Evolutionary conservation across 2,797 vertebrate species (phyloP).

Genomic region (Dendrocincla tyrannina): DNA sequence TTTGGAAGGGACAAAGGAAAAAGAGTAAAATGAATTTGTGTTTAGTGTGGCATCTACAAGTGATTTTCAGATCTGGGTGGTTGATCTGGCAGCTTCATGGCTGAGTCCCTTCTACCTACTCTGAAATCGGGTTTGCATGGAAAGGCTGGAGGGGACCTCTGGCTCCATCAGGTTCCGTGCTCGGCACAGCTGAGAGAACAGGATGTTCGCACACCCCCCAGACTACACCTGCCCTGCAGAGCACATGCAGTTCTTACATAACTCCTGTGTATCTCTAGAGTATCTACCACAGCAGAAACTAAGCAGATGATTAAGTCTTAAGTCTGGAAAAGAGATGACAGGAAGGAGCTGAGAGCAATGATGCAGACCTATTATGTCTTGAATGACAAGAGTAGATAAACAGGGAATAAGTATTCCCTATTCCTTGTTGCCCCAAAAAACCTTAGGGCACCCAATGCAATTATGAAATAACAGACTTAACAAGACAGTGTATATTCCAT

Average conservation of each 20-base stretch:
- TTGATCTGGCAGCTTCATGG: not conserved
- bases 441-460: not conserved
- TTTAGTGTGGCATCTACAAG: not conserved
- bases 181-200: not conserved
- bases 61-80: not conserved
- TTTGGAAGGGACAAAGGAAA: not conserved
- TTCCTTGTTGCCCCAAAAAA: not conserved
- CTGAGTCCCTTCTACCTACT: not conserved
- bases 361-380: not conserved
- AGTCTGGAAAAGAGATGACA: not conserved
- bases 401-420: not conserved
- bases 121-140: not conserved
- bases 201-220: accelerated
- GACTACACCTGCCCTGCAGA: accelerated
- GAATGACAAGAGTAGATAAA: not conserved
- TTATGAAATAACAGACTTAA: not conserved
- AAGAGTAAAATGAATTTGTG: not conserved
- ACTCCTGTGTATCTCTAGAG: not conserved
- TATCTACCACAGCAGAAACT: not conserved
- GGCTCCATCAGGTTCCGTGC: not conserved
- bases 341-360: not conserved
- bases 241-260: not conserved
- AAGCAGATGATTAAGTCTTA: not conserved
- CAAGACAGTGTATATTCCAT: not conserved
- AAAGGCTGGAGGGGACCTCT: not conserved